These are phyloP conservation scores for Gavialis gangeticus DNA, from an alignment of 2,113 vertebrate species.

Conservation along the genomic window DNA sequence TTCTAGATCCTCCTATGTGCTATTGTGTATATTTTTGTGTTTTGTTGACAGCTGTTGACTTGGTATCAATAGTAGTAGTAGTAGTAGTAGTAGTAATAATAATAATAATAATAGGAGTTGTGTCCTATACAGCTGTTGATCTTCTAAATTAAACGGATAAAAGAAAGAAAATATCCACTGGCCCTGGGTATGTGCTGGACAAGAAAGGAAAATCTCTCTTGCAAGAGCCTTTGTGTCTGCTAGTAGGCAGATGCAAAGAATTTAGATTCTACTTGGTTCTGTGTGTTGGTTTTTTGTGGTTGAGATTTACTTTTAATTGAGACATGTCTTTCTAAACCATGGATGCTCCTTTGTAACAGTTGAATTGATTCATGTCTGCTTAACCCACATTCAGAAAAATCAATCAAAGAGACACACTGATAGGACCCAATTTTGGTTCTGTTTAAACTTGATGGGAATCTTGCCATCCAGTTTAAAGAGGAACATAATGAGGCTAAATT, in stretches of 20 bases:
- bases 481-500: neutral
- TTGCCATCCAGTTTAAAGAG: neutral
- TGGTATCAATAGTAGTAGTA: neutral
- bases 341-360: neutral
- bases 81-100: too few relatives aligned
- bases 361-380: slow-evolving; percentile 7
- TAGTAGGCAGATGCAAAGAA: neutral
- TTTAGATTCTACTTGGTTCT: neutral
- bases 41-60: neutral
- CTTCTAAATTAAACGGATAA: neutral
- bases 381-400: neutral
- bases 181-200: neutral
- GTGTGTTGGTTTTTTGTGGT: neutral
- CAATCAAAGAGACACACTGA: neutral
- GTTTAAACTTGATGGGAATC: neutral
- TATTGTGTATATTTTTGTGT: neutral
- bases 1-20: neutral
- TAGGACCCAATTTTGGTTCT: neutral
- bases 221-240: neutral
- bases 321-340: too few relatives aligned
- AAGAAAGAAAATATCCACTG: neutral
- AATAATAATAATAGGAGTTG: neutral
- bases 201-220: accelerated
- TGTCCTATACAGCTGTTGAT: neutral
- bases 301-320: neutral